Conservation (phyloP, 2,113 vertebrate genomes). For the Phylloscopus whistleri region DNA sequence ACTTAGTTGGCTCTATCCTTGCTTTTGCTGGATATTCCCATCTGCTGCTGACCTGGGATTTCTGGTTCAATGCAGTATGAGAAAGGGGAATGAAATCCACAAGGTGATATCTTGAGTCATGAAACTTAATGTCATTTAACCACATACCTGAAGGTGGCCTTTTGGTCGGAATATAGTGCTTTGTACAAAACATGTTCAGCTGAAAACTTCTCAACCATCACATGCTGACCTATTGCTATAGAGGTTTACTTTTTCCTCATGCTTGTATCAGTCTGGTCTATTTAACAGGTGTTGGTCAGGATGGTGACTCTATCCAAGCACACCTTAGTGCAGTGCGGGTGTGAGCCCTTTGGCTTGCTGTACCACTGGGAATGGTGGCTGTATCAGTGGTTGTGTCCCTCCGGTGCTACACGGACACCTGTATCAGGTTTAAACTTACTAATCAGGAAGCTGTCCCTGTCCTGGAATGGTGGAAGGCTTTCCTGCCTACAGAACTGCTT, state of each 20-base stretch:
- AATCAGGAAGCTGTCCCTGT: neutral
- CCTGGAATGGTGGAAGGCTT: neutral
- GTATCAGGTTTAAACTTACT: neutral
- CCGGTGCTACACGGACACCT: neutral
- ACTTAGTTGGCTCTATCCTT: neutral
- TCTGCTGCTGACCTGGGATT: neutral
- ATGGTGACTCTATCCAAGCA: neutral
- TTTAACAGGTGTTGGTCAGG: neutral
- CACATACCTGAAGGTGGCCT: neutral
- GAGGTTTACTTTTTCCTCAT: neutral
- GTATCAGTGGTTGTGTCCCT: neutral
- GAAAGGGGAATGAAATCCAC: neutral
- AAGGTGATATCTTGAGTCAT: neutral
- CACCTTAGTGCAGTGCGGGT: neutral
- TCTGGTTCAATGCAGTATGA: neutral
- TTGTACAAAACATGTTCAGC: fast-evolving
- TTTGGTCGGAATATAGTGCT: neutral
- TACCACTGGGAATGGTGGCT: neutral
- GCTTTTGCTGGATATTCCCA: neutral
- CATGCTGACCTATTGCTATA: neutral
- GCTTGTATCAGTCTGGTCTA: neutral
- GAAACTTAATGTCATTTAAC: neutral
- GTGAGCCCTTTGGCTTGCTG: neutral
- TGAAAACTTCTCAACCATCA: neutral
- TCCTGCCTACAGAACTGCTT: neutral